phyloP scores from a whole-genome alignment of 2,113 vertebrate species.

The Rafetus swinhoei region DNA sequence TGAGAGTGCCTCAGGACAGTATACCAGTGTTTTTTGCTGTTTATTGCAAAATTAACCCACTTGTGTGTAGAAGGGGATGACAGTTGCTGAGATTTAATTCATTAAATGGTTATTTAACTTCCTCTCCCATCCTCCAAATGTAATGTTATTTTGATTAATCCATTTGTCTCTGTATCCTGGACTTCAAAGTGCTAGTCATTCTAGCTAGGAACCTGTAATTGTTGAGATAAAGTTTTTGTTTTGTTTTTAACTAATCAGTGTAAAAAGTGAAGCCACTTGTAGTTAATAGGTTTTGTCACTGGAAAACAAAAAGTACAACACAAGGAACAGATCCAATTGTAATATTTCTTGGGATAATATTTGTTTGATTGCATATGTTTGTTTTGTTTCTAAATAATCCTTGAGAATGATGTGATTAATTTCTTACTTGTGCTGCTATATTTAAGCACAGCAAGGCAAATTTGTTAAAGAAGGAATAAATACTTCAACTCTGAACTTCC shows the following conservation, averaged over 20 bases:
- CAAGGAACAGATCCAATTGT: not conserved
- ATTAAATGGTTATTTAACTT: conserved; percentile 19
- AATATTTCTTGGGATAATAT: not conserved
- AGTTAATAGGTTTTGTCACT: not conserved
- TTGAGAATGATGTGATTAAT: not conserved
- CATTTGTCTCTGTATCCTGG: not conserved
- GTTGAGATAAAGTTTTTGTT: not conserved
- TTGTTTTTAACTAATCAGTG: not conserved
- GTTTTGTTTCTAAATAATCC: not conserved
- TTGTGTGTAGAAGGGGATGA: conserved; percentile 40
- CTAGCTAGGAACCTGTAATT: not conserved
- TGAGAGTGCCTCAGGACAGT: conserved; percentile 1
- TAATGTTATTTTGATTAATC: not conserved
- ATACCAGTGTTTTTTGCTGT: not conserved
- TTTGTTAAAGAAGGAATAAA: not conserved
- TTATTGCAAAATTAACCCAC: conserved; percentile 54
- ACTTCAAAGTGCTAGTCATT: not conserved
- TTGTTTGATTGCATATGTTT: not conserved
- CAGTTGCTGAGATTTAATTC: not conserved
- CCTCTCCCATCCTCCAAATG: not conserved
- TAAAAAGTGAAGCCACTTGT: not conserved
- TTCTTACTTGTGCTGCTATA: not conserved
- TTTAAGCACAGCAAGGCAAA: not conserved
- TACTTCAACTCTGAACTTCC: not conserved
- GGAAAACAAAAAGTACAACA: not conserved